phyloP scores from a whole-genome alignment of 2,113 vertebrate species.

The Tringa solitaria region DNA sequence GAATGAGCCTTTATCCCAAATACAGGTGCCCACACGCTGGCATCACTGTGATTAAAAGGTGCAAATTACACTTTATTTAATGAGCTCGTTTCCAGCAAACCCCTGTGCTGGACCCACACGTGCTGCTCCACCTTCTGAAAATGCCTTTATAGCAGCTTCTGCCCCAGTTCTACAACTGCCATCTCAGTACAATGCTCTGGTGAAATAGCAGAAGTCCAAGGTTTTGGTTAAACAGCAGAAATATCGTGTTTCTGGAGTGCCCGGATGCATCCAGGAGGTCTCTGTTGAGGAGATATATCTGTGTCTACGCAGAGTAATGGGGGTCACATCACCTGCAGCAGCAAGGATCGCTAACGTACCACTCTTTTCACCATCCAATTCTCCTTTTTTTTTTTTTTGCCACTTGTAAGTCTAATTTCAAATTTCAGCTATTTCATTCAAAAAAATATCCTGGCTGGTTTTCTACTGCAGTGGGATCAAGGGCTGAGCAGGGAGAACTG shows the following conservation, averaged over 20 bases:
- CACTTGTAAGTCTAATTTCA: background rate
- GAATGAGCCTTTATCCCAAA: slow-evolving; percentile 10
- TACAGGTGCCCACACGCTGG: rapidly evolving
- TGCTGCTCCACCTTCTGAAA: background rate
- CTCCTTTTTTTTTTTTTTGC: background rate
- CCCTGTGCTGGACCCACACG: background rate
- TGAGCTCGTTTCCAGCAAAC: background rate
- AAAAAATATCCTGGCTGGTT: background rate
- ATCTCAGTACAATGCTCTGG: background rate
- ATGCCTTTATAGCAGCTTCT: background rate
- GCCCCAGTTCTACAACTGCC: rapidly evolving
- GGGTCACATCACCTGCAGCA: background rate
- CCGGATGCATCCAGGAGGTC: background rate
- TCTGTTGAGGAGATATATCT: background rate
- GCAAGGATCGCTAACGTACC: rapidly evolving
- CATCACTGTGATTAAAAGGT: background rate
- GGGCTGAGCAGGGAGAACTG: background rate
- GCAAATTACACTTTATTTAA: background rate
- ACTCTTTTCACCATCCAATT: background rate
- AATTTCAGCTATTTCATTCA: background rate
- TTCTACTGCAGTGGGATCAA: background rate
- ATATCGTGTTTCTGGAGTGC: rapidly evolving
- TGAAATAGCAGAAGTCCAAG: background rate
- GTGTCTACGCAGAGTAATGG: rapidly evolving
- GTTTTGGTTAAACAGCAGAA: background rate